These are phyloP conservation scores for Psittacus erithacus DNA, from an alignment of 2,113 vertebrate genomes.

Conservation along the genomic window DNA sequence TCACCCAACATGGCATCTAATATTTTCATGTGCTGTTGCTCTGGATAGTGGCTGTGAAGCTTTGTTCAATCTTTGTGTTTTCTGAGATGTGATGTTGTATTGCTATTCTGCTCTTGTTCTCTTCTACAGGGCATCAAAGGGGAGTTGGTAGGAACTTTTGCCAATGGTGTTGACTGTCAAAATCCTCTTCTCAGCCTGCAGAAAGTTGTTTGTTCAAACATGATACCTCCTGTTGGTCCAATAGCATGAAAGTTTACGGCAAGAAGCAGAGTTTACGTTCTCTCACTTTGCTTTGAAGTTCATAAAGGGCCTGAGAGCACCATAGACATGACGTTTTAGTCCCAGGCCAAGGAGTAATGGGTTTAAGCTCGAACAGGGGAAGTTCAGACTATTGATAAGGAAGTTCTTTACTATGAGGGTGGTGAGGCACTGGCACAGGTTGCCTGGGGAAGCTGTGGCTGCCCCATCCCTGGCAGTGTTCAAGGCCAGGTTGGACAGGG, in stretches of 20 bases:
- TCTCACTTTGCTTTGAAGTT: background rate
- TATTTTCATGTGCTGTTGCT: fast-evolving
- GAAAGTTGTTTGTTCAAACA: background rate
- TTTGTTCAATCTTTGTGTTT: background rate
- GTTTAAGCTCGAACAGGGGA: background rate
- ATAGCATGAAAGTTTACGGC: background rate
- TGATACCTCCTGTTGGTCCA: background rate
- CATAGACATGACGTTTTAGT: fast-evolving
- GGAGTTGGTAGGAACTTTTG: background rate
- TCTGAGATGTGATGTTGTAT: fast-evolving
- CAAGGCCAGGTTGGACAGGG: background rate
- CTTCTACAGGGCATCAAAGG: background rate
- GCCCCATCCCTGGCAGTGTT: background rate
- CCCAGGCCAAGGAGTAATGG: background rate
- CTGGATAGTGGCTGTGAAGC: background rate
- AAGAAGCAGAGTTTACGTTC: background rate
- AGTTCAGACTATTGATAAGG: background rate
- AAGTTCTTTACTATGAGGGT: background rate
- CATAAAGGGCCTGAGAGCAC: background rate
- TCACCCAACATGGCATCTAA: background rate
- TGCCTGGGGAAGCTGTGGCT: background rate
- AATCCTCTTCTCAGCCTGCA: background rate
- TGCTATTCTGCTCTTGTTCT: fast-evolving
- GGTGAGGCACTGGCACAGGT: background rate
- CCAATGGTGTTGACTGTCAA: background rate